These are phyloP conservation scores for Acleris cristana DNA, from an alignment of 2,888 invertebrate species.

Conservation along the genomic window DNA sequence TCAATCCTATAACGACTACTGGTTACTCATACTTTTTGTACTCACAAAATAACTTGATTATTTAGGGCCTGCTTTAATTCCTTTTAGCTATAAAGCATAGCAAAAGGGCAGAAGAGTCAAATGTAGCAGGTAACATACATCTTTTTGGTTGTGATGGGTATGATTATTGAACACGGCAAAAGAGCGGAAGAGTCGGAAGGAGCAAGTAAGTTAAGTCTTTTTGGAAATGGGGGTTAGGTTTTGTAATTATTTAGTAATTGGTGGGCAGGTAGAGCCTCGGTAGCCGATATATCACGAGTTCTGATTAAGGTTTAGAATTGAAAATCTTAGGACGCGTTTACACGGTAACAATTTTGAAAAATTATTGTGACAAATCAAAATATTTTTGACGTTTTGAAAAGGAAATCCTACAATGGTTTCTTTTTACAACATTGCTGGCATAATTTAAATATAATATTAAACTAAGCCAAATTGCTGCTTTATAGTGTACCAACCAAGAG, in stretches of 20 bases:
- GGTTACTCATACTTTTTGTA: conserved; percentile 26
- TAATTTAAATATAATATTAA: too few relatives aligned
- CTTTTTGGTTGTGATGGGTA: background rate
- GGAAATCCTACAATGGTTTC: too few relatives aligned
- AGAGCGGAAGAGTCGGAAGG: background rate
- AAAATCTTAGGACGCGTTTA: conserved; percentile 22
- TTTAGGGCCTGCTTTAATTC: conserved; percentile 27
- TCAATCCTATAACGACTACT: conserved; percentile 23
- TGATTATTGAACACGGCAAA: background rate
- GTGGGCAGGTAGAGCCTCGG: conserved; percentile 63
- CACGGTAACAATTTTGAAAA: too few relatives aligned
- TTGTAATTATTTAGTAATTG: conserved; percentile 80
- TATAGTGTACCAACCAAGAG: too few relatives aligned
- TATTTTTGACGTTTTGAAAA: too few relatives aligned
- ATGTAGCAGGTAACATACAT: conserved; percentile 1
- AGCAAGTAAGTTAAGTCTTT: conserved; percentile 9
- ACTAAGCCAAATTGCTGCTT: too few relatives aligned
- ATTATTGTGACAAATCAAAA: too few relatives aligned
- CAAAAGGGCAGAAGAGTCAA: background rate
- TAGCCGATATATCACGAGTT: conserved; percentile 75
- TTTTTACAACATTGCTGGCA: too few relatives aligned
- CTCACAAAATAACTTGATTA: conserved; percentile 21
- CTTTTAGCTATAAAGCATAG: background rate
- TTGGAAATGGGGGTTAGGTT: conserved; percentile 48
- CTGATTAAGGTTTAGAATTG: conserved; percentile 53